Evolutionary conservation across 2,888 invertebrate species (phyloP), one percentile per base, ranked within the genome.

Genomic region (Amphipyra berbera): DNA sequence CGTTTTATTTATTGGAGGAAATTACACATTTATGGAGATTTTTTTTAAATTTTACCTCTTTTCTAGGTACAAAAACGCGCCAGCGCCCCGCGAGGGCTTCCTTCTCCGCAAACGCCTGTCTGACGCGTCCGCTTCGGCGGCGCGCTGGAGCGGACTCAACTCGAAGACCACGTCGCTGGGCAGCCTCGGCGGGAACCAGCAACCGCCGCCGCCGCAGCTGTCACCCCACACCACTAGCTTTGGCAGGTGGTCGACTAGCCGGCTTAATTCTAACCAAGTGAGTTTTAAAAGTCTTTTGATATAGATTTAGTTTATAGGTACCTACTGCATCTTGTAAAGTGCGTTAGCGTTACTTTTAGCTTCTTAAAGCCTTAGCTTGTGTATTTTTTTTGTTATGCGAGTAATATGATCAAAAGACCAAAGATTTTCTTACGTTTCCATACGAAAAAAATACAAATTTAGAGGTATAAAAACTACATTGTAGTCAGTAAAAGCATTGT

Each of bases 131-230:
- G 94, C 95, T 62, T 96, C 95, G 82, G 96, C 95, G 81, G 94
- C 95, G 78, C 95, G 89, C 87, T 95, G 89, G 95, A 95, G 95
- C 78, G 97, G 97, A 10, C 96, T 97, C 82, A 97, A 97, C 90
- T 97, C 97, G 79, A 98, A 98, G 95, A 98, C 98, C 76, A 98
- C 98, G 49, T 98, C 98, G 48, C 96, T 98, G 64, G 97, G 97
- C 87, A 97, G 97, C 83, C 95, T 97, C 74, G 96, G 97, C 49
- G 90, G 86, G 56, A 88, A 83, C 79, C 96, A 82, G 92, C 96
- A 96, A 95, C 97, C 88, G 90, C 97, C 86, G 10, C 92, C 92
- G 49, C 93, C 94, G 0, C 94, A 93, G 63, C 89, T 94, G n/a
- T 93, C 93, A 1, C 94, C 94, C 0, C 94, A 94, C 74, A 92